Evolutionary conservation across 2,888 invertebrate genomes (phyloP), one percentile per base, ranked within the genome.

Genomic region (Netelia inedita): DNA sequence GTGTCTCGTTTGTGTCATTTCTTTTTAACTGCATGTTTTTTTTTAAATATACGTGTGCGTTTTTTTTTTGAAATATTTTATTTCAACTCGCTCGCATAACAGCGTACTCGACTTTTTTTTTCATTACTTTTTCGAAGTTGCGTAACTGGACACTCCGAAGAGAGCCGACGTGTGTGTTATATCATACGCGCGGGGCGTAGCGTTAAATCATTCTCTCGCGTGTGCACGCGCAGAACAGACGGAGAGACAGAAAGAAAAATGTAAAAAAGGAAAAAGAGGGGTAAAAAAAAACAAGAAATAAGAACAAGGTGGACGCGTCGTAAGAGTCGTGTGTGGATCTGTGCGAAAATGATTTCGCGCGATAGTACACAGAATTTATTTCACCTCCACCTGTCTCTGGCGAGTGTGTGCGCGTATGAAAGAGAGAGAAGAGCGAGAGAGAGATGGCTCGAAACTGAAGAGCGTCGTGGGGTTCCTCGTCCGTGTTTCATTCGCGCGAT

Each of bases 311-410:
- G 59, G 59, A 59, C 43, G 68, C 55, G 19, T 57, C 14, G 41
- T 55, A 78, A 59, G 10, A 71, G 46, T 55, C 9, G 41, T 78
- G 78, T 46, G 78, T 53, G 78, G 65, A 78, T 82, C 72, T 66
- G 41, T 23, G 28, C 61, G 72, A 78, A 53, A 76, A 73, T 85
- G 90, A 90, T 90, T 87, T 76, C 74, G 83, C 89, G 89, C 87
- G 90, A 91, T 91, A 91, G 82, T 78, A 46, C 79, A 72, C 66
- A 61, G 82, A 86, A 90, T 91, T 91, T 91, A 91, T 90, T 85
- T 87, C 87, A 63, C 83, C 78, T 85, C 82, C 90, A 90, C 88
- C 89, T 89, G 90, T 88, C 88, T 83, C 82, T 16, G n/a, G 46
- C 11, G 46, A 10, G 14, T 10, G 2, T 10, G 5, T 1, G 43